Percentiles rank a stretch among this genome's conserved stretches.
Conservation (phyloP, 2,113 vertebrate genomes). For the Xiphias gladius region DNA sequence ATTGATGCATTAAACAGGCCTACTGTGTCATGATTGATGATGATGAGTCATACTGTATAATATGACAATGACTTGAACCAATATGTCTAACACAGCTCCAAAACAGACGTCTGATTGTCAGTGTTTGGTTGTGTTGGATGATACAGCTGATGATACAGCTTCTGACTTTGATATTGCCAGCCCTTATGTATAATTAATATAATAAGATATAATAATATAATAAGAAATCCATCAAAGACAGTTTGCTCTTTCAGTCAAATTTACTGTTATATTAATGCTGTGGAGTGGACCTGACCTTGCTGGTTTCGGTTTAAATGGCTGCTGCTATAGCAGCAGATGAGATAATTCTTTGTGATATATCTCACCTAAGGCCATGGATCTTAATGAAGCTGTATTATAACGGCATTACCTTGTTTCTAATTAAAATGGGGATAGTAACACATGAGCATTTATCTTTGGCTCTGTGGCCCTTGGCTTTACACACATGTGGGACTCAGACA, state of each 20-base stretch:
- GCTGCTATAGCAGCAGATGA: slow-evolving; percentile 39
- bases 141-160: neutral
- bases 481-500: slow-evolving; percentile 16
- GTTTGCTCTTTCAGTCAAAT: slow-evolving; percentile 57
- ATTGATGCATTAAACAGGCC: slow-evolving; percentile 34
- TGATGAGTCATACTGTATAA: slow-evolving; percentile 12
- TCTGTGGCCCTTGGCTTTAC: slow-evolving; percentile 56
- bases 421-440: slow-evolving; percentile 67
- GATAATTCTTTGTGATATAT: slow-evolving; percentile 52
- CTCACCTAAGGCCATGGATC: slow-evolving; percentile 64
- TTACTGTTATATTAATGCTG: slow-evolving; percentile 40
- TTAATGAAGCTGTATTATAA: slow-evolving; percentile 63
- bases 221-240: slow-evolving; percentile 45
- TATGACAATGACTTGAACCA: neutral
- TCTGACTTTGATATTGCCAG: slow-evolving; percentile 11
- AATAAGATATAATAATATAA: too few relatives aligned
- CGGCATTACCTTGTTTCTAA: slow-evolving; percentile 66
- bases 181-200: slow-evolving; percentile 30
- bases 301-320: slow-evolving; percentile 35
- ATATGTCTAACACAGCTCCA: neutral
- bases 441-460: slow-evolving; percentile 58
- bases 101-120: slow-evolving; percentile 18
- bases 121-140: slow-evolving; percentile 24
- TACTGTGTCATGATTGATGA: slow-evolving; percentile 24
- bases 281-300: slow-evolving; percentile 34